Evolutionary conservation across 2,797 vertebrate species (phyloP).

Genomic region (Eremophila alpestris): DNA sequence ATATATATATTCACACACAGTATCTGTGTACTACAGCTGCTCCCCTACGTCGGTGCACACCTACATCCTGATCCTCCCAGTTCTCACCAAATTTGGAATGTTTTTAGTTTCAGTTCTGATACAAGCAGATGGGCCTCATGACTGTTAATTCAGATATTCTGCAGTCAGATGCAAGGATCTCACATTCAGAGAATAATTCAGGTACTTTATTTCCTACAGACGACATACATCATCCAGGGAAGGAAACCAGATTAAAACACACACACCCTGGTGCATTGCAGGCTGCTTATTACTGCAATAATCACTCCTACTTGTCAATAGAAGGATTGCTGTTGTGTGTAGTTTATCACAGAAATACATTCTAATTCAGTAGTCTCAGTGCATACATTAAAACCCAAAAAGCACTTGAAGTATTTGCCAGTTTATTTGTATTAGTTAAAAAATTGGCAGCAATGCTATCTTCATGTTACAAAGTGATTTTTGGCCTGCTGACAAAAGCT

Average conservation of each 20-base stretch:
- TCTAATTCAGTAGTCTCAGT: constrained; percentile 19
- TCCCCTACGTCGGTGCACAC: neutral
- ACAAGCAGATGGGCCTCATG: constrained; percentile 11
- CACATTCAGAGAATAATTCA: neutral
- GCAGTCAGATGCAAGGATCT: neutral
- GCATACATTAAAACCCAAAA: constrained; percentile 3
- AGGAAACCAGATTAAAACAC: neutral
- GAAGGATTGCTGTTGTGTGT: neutral
- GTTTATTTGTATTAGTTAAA: constrained; percentile 62
- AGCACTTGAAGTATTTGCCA: constrained; percentile 2
- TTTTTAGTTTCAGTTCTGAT: constrained; percentile 6
- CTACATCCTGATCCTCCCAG: neutral
- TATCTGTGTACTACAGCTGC: neutral
- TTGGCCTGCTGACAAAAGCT: neutral
- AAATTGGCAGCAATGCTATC: neutral
- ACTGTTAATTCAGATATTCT: constrained; percentile 1
- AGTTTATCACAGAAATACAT: constrained; percentile 8
- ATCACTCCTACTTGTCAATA: constrained; percentile 42
- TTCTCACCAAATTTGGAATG: neutral
- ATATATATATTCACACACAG: neutral
- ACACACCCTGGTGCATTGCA: constrained; percentile 45
- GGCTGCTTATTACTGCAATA: constrained; percentile 33
- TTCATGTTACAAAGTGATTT: constrained; percentile 18
- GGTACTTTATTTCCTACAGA: constrained; percentile 25
- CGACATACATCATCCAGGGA: neutral